Conservation (phyloP, 2,888 invertebrate species). For the Macrosiphum euphorbiae region DNA sequence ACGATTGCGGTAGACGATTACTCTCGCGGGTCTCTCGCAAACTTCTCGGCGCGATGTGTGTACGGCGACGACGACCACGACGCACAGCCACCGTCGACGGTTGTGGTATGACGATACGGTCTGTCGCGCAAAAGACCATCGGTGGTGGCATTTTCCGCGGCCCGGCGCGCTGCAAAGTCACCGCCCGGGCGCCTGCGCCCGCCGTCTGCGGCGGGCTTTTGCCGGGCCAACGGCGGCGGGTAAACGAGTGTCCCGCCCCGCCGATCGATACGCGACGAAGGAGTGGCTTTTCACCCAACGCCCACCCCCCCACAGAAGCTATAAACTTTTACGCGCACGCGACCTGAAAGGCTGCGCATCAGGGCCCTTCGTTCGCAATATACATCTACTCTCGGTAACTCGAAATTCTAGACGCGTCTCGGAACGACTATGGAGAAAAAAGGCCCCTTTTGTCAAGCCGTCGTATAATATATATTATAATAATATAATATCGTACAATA, state of each 20-base stretch:
- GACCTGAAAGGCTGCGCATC: neutral
- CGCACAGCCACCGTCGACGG: constrained; percentile 67
- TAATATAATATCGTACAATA: neutral
- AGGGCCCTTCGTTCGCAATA: neutral
- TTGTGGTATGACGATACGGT: neutral
- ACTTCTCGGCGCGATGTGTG: neutral
- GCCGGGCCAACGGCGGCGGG: neutral
- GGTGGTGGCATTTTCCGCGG: neutral
- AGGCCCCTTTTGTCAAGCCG: neutral
- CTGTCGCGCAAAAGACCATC: no score
- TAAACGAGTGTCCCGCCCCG: neutral
- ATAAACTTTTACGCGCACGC: neutral
- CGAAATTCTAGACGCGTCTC: neutral
- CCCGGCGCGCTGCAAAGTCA: constrained; percentile 18
- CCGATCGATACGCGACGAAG: constrained; percentile 18
- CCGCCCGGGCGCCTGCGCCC: neutral
- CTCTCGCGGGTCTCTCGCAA: neutral
- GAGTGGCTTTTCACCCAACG: constrained; percentile 38
- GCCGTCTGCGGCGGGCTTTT: neutral
- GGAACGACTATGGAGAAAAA: neutral
- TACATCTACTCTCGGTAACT: neutral
- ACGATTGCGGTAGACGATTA: neutral
- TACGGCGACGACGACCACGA: neutral
- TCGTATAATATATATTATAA: neutral
- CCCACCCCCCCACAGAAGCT: neutral